Base-by-base conservation (phyloP, 2,113 vertebrate genomes). In the Xyliphius kryptos region DNA sequence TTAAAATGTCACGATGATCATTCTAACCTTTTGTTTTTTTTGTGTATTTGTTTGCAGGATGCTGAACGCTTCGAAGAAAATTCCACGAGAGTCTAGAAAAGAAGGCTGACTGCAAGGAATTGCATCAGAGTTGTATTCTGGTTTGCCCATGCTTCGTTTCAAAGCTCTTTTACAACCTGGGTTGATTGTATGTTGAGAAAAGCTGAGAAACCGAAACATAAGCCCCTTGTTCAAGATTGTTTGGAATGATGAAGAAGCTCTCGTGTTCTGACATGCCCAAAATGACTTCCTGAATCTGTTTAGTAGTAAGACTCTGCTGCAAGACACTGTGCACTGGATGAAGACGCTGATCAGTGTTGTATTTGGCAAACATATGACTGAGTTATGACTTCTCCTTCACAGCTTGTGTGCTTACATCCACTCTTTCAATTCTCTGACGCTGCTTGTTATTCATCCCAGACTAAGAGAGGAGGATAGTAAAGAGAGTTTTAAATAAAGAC, bases 261-360 rank as follows among this genome's bases (percentile, higher is more conserved):
- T 44, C 63, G 6, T 66, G 63, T 50, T 58, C 19, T 49, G 2
- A 58, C 63, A 50, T 66, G 63, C 63, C 63, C 21, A 44, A 13
- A 51, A 58, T 19, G 36, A 51, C 55, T 51, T 51, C 55, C 37
- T 56, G 43, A 57, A 6, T 50, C 36, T 51, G 26, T n/a, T 26
- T 32, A 32, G 37, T 51, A 41, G 55, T 51, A n/a, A n/a, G n/a
- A 11, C 43, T 15, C 3, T 19, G 16, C 26, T 44, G 16, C 19
- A 13, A 63, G 21, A 11, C 40, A 7, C 52, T 47, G 40, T 12
- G 36, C 2, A 8, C 40, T 20, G 46, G 11, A 21, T 43, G 50
- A 54, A 61, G 58, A 61, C 15, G 3, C n/a, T 9, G 16, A 63
- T 14, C 38, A 32, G 14, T 37, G 53, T 37, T 16, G 49, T 12